Base-by-base conservation (phyloP, 2,888 invertebrate species). In the Smittia aterrima region DNA sequence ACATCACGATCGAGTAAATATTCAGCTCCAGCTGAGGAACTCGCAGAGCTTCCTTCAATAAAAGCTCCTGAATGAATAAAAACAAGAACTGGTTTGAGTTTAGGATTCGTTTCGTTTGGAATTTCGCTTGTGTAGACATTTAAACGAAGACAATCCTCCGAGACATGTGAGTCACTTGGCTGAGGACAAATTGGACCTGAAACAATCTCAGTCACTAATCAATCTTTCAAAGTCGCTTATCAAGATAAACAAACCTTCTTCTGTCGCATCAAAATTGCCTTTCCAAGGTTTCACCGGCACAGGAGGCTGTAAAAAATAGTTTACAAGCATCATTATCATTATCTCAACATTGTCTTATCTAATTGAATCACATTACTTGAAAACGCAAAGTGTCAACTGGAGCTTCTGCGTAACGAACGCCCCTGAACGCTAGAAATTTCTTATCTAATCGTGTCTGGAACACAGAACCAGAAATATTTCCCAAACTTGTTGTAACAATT, bases 1-100 rank as follows among this genome's bases (percentile, higher is more conserved):
- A 82, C 77, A 32, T 82, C 78, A n/a, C 79, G 77, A 6, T 82
- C 81, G 66, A 82, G 75, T 11, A 82, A 62, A 74, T 80, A 81
- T 24, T 80, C 76, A 0, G 81, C 80, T 0, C 80, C 80, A 58
- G 58, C 58, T 9, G 58, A 7, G 7, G 20, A 1, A 13, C 58
- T 58, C 4, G 16, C 16, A 4, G 58, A 58, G 16, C 58, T 58
- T 20, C 58, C 58, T 3, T 4, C 22, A 22, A 58, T 58, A 9
- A 58, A 58, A 16, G 13, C 58, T 2, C 58, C 58, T 2, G 58
- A 58, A 13, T 58, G 58, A 58, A 58, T 58, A 4, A 4, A 58
- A 1, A 22, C 58, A 2, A 58, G 13, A n/a, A 58, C 58, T 2
- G 20, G 58, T 22, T 58, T 58, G 6, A 58, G 13, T 2, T 18